Evolutionary conservation across 2,113 vertebrate genomes (phyloP), one percentile per base, ranked within the genome.

Genomic region (Glareola pratincola): DNA sequence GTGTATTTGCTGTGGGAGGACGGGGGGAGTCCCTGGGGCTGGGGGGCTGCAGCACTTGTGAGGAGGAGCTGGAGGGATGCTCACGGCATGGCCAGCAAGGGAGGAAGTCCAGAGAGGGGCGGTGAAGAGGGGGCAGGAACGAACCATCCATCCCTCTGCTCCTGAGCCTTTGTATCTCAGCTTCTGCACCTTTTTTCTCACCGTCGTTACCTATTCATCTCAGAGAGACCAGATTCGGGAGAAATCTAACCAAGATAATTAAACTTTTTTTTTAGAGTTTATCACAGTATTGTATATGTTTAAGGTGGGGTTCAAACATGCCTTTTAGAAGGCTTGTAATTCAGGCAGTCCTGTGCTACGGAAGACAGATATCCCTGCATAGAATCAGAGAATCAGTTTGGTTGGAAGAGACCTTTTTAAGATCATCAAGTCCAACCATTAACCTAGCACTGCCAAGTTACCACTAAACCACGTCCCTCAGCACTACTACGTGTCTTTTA

Each of bases 281-380:
- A 51, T 53, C 19, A 30, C 39, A 85, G 16, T 18, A 8, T 10
- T 21, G 29, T 14, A 4, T 32, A 4, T 1, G 1, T 47, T 76
- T 67, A 39, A 60, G 47, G 27, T 36, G 54, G 39, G 19, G 12
- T 22, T 71, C 51, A n/a, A 22, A n/a, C 26, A 36, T 2, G 16
- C 32, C 36, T n/a, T 56, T 77, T 30, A 26, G 36, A 53, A 73
- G 76, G 13, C 4, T 48, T 13, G 10, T 9, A 18, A 4, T 10
- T 32, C 26, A 5, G 14, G 71, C 47, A 23, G 26, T 11, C 34
- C 39, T 10, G 6, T 5, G 37, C 34, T 16, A 0, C 17, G 9
- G 77, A 51, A 39, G 23, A 10, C 1, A 1, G 8, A 14, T 18
- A 16, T 4, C 17, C 19, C 5, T 41, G 34, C 2, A 1, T 9